A percentile compares a stretch with the other conserved stretches of the same genome.
Conservation (phyloP, 2,113 vertebrate genomes). For the Nipponia nippon region DNA sequence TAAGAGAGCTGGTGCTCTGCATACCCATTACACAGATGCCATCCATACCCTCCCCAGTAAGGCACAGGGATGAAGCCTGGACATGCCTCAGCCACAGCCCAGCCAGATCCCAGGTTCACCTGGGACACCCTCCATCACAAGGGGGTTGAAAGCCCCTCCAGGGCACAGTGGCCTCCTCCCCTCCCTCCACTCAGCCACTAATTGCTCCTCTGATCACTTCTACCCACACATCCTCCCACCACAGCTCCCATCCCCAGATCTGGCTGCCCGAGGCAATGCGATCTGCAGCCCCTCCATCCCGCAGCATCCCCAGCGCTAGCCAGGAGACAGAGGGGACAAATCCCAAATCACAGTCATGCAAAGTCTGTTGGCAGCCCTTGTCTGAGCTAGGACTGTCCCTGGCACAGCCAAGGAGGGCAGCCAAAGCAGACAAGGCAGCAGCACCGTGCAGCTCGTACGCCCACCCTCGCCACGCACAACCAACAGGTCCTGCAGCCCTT, state of each 20-base stretch:
- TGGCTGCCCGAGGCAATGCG: neutral
- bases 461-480: neutral
- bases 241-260: rapidly evolving
- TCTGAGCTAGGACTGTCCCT: rapidly evolving
- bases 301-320: neutral
- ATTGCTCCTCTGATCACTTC: neutral
- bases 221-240: neutral
- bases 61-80: neutral
- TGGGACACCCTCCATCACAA: neutral
- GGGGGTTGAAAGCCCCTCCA: neutral
- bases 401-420: neutral
- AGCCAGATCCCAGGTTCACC: neutral
- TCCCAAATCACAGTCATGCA: neutral
- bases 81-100: neutral
- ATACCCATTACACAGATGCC: neutral
- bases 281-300: neutral
- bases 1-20: neutral
- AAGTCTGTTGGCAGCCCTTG: neutral
- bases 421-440: neutral
- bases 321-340: neutral
- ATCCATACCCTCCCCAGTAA: neutral
- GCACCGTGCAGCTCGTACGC: neutral
- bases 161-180: neutral
- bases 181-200: neutral
- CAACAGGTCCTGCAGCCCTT: neutral